Percentiles rank a stretch among this genome's conserved stretches.
phyloP scores from a whole-genome alignment of 2,888 invertebrate genomes.

The Tachystola acroxantha region DNA sequence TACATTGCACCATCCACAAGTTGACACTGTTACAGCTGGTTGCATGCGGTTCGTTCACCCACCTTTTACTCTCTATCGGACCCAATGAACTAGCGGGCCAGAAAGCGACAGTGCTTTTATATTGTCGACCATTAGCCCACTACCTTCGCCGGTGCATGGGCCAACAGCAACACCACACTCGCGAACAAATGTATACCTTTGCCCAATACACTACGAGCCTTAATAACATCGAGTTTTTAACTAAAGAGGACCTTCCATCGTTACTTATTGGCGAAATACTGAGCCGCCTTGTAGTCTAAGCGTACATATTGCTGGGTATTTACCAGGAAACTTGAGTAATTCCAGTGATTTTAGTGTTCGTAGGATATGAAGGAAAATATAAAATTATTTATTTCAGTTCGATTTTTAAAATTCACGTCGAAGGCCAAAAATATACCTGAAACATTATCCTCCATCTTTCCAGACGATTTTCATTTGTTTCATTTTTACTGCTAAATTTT shows the following conservation, averaged over 20 bases:
- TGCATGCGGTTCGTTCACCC: constrained; percentile 51
- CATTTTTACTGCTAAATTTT: no score
- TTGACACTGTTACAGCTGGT: constrained; percentile 26
- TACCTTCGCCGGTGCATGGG: constrained; percentile 51
- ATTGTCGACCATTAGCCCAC: constrained; percentile 66
- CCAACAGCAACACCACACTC: constrained; percentile 28
- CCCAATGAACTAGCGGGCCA: constrained; percentile 65
- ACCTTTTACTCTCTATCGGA: constrained; percentile 69
- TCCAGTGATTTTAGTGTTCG: constrained; percentile 19
- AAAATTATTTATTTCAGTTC: neutral
- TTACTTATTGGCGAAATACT: constrained; percentile 32
- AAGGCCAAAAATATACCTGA: no score
- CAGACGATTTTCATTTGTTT: no score
- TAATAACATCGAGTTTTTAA: constrained; percentile 15
- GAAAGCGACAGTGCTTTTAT: constrained; percentile 73
- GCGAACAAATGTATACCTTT: constrained; percentile 48
- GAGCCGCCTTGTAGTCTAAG: constrained; percentile 17
- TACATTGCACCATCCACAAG: constrained; percentile 34
- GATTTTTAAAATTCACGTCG: no score
- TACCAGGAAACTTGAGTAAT: constrained; percentile 61
- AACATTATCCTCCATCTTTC: no score
- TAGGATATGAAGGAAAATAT: constrained; percentile 34
- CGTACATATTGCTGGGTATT: constrained; percentile 34
- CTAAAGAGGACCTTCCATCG: constrained; percentile 23
- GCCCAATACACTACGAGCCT: constrained; percentile 20